phyloP scores from a whole-genome alignment of 2,888 invertebrate genomes.

The Drosophila emarginata region DNA sequence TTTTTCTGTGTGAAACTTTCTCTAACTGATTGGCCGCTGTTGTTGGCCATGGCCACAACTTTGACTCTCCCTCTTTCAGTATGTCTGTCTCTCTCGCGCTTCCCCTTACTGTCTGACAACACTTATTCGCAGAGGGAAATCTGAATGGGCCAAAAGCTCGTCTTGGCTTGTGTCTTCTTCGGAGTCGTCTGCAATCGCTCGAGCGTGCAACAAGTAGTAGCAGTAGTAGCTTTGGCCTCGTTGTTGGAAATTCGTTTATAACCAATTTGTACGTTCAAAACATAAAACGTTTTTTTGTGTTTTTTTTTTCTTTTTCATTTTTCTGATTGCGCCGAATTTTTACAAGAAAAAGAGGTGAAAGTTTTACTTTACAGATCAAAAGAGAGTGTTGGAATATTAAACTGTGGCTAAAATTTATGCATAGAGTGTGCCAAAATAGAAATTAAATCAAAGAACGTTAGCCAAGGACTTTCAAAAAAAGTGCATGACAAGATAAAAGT shows the following conservation, averaged over 20 bases:
- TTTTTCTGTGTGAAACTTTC: constrained; percentile 66
- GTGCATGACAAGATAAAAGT: background rate
- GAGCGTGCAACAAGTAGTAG: constrained; percentile 66
- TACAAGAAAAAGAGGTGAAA: constrained; percentile 65
- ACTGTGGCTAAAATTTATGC: background rate
- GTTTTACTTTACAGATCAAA: constrained; percentile 41
- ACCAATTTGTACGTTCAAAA: constrained; percentile 51
- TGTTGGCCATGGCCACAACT: constrained; percentile 34
- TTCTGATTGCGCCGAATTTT: constrained; percentile 62
- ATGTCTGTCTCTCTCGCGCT: constrained; percentile 6
- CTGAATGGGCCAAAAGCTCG: constrained; percentile 38
- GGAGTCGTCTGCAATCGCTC: constrained; percentile 58
- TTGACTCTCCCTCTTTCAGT: constrained; percentile 13
- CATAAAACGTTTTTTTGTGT: constrained; percentile 20
- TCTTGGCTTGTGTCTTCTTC: constrained; percentile 23
- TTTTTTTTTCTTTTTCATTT: background rate
- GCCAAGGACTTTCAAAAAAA: background rate
- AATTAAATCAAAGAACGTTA: background rate
- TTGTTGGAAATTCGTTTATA: constrained; percentile 8
- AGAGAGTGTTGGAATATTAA: background rate
- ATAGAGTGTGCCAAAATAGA: background rate
- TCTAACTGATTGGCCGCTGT: constrained; percentile 52
- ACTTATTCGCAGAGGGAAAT: constrained; percentile 51
- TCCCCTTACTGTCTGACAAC: constrained; percentile 7
- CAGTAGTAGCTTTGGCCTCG: constrained; percentile 42